Evolutionary conservation across 2,888 invertebrate species (phyloP), one percentile per base, ranked within the genome.

Genomic region (Amblyteles armatorius): DNA sequence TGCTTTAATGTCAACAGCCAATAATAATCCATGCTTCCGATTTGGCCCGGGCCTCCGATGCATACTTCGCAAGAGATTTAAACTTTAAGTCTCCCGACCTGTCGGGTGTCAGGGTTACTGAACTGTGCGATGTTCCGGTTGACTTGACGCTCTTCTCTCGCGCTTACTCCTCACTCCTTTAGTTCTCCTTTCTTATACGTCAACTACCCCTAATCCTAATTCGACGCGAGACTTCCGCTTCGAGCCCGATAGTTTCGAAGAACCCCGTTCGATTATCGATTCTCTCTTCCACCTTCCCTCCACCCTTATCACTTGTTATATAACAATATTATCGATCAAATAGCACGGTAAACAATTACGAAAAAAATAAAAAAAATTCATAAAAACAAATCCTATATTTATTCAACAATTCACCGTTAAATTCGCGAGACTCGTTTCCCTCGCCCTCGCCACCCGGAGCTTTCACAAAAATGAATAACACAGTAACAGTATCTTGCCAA

Each of bases 31-130:
- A 52, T 3, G 33, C 74, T 55, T 22, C 3, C 6, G 72, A 76
- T 85, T 82, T 60, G 22, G 57, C 63, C 72, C 68, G 60, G 57
- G n/a, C 36, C 57, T 52, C 48, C 79, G 67, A 29, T 79, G 71
- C 76, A 79, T 67, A 72, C 76, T 65, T 48, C 63, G 50, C 3
- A 11, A 67, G 78, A 68, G 82, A 85, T 82, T 91, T 90, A 90
- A 92, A 91, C 91, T 92, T 90, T 89, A 92, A 91, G 91, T 90
- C 90, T 84, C 80, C 55, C 65, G 77, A 67, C 77, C 82, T 87
- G 86, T 89, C 82, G 76, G 60, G 77, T 79, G 85, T 85, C 85
- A 82, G 82, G 57, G 85, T 82, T 68, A 82, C 77, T 50, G 72
- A 85, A 85, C 82, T 82, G 82, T 67, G 52, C 44, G 72, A 67